Evolutionary conservation across 2,888 invertebrate species (phyloP).

Genomic region (Autographa gamma): DNA sequence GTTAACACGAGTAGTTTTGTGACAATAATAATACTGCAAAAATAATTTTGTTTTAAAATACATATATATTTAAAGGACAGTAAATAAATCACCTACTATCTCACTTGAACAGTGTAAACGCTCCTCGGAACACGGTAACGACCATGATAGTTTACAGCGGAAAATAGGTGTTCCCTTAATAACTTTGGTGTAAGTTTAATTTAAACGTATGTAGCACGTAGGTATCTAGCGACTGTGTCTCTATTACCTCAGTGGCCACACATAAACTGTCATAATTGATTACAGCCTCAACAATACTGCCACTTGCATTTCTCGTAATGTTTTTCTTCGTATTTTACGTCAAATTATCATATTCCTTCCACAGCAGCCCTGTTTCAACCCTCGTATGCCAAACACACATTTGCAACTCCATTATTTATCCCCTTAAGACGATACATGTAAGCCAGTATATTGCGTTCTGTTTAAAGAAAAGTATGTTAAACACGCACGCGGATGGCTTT

Average conservation of each 20-base stretch:
- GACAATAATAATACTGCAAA: not conserved
- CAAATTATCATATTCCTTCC: constrained; percentile 72
- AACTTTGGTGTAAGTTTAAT: constrained; percentile 76
- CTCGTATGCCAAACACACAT: constrained; percentile 74
- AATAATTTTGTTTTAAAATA: not conserved
- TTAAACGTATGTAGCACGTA: constrained; percentile 68
- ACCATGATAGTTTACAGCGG: constrained; percentile 69
- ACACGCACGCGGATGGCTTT: constrained; percentile 78
- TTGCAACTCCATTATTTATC: constrained; percentile 80
- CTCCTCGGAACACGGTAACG: constrained; percentile 68
- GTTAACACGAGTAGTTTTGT: not conserved
- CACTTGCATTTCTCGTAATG: constrained; percentile 36
- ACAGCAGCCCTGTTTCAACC: constrained; percentile 64
- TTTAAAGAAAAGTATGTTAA: constrained; percentile 83
- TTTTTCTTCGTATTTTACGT: constrained; percentile 62
- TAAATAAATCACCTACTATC: constrained; percentile 21
- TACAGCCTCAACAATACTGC: not conserved
- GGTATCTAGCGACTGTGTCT: constrained; percentile 62
- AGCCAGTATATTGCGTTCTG: constrained; percentile 77
- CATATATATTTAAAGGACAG: not conserved
- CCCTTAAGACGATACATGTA: constrained; percentile 77
- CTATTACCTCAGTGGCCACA: constrained; percentile 59
- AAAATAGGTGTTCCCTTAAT: constrained; percentile 76
- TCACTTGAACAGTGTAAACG: constrained; percentile 40
- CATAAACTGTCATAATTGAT: not conserved